Percentiles rank a stretch among this genome's conserved stretches.
Evolutionary conservation across 2,797 vertebrate genomes (phyloP).

Genomic region (Zalophus californianus): DNA sequence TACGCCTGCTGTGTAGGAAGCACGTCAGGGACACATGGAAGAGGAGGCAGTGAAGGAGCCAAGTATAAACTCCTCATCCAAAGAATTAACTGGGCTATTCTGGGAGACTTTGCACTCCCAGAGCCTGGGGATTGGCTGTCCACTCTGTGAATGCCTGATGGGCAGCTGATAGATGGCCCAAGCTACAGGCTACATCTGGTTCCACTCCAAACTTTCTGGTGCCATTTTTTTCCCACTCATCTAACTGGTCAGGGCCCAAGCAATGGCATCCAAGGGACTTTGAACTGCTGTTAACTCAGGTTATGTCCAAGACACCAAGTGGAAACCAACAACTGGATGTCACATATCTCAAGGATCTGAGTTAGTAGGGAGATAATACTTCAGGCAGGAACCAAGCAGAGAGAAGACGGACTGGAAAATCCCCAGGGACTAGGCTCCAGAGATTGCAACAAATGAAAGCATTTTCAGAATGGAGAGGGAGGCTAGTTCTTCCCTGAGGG

Average conservation of each 20-base stretch:
- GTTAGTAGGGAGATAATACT: background rate
- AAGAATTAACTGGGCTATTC: background rate
- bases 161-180: too few species aligned
- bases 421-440: background rate
- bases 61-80: background rate
- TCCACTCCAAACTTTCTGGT: background rate
- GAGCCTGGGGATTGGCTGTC: background rate
- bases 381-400: background rate
- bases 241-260: background rate
- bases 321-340: background rate
- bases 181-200: background rate
- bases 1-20: background rate
- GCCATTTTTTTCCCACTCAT: background rate
- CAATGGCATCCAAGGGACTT: background rate
- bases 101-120: background rate
- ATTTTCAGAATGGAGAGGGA: background rate
- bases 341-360: background rate
- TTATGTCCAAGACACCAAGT: background rate
- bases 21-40: background rate
- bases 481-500: background rate
- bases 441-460: background rate
- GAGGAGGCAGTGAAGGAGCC: background rate
- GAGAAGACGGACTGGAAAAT: background rate
- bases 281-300: background rate
- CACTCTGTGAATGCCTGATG: background rate